Conservation (phyloP, 2,797 vertebrate species). For the Intellagama lesueurii region DNA sequence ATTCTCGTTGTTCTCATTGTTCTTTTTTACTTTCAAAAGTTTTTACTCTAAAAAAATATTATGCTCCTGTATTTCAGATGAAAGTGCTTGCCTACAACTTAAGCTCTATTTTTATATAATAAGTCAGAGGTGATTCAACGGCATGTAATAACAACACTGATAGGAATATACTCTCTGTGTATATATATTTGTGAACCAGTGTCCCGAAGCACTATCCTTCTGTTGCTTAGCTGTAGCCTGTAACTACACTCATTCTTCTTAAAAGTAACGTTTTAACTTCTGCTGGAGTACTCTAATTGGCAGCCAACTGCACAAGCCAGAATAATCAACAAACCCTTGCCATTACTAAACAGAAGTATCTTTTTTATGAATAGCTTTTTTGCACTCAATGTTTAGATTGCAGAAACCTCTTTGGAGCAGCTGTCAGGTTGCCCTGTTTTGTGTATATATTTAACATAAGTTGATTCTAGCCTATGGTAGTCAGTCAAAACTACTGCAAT, state of each 20-base stretch:
- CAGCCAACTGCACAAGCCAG: neutral
- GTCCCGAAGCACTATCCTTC: neutral
- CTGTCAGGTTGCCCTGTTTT: slow-evolving; percentile 3
- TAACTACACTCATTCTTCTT: neutral
- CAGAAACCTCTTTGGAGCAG: slow-evolving; percentile 1
- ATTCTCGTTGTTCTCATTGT: too few species aligned
- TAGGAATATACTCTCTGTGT: too few species aligned
- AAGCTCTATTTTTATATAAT: too few species aligned
- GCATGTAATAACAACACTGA: too few species aligned
- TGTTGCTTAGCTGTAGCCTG: neutral
- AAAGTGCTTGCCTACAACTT: too few species aligned
- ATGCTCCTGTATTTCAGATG: too few species aligned
- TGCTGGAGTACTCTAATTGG: neutral
- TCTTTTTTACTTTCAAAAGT: too few species aligned
- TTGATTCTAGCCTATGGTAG: neutral
- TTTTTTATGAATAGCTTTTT: neutral
- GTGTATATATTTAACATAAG: slow-evolving; percentile 1
- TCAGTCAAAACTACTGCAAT: neutral
- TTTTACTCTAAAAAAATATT: too few species aligned
- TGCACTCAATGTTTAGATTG: neutral
- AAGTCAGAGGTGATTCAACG: too few species aligned
- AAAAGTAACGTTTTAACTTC: neutral
- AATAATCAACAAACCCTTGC: slow-evolving; percentile 12
- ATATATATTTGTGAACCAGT: neutral
- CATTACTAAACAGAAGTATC: neutral